phyloP scores from a whole-genome alignment of 2,888 invertebrate species.

The Schizaphis graminum region DNA sequence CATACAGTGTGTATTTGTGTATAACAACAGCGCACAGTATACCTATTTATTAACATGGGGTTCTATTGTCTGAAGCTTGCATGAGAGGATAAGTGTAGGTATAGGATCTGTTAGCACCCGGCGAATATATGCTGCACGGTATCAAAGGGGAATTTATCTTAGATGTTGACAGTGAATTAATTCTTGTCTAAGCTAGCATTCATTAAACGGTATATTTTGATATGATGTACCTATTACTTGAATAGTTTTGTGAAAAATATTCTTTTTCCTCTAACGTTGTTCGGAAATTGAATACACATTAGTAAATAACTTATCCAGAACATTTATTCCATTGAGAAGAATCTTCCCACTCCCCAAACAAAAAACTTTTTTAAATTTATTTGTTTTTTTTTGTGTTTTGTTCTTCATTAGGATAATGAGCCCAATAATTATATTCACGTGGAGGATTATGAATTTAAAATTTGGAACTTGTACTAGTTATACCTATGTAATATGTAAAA shows the following conservation, averaged over 20 bases:
- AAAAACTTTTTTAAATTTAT: too few relatives aligned
- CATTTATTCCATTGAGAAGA: background rate
- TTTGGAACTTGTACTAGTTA: too few relatives aligned
- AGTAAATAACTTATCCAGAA: background rate
- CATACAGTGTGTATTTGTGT: background rate
- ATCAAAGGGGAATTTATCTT: conserved; percentile 17
- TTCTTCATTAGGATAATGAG: background rate
- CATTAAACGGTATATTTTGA: background rate
- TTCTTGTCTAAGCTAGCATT: conserved; percentile 11
- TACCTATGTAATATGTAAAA: background rate
- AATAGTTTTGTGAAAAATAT: background rate
- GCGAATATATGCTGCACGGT: background rate
- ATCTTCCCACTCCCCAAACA: too few relatives aligned
- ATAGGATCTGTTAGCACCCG: background rate
- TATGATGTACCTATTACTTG: background rate
- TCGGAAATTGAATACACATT: background rate
- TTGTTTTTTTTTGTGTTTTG: too few relatives aligned
- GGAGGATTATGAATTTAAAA: background rate
- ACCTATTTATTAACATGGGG: background rate
- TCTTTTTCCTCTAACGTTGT: background rate
- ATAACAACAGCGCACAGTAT: background rate
- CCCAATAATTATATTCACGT: background rate
- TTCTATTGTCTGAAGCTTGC: conserved; percentile 30
- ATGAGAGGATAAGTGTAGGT: background rate
- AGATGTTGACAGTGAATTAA: conserved; percentile 34